These are phyloP conservation scores for Allacma fusca DNA, from an alignment of 2,888 invertebrate species.

Conservation along the genomic window DNA sequence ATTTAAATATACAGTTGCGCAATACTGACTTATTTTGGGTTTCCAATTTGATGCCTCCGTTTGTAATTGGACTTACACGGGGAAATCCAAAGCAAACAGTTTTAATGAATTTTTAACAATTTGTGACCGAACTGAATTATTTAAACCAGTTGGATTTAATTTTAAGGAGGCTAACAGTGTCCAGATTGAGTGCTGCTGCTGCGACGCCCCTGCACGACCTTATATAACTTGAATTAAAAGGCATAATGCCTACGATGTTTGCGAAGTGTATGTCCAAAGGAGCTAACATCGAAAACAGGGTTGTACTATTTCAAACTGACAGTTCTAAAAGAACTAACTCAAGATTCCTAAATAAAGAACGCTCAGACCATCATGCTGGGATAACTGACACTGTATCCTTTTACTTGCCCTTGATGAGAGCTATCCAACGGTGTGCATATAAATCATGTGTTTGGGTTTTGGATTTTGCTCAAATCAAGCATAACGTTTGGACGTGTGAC, in stretches of 20 bases:
- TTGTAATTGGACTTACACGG: conserved; percentile 41
- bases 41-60: background rate
- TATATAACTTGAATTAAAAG: too few species aligned
- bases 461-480: too few species aligned
- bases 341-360: too few species aligned
- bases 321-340: too few species aligned
- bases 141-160: conserved; percentile 33
- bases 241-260: conserved; percentile 62
- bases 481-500: too few species aligned
- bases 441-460: too few species aligned
- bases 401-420: too few species aligned
- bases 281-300: background rate
- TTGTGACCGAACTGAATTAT: conserved; percentile 46
- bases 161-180: conserved; percentile 28
- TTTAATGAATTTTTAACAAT: conserved; percentile 46
- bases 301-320: too few species aligned
- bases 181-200: conserved; percentile 52
- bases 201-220: conserved; percentile 62
- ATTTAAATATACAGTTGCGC: background rate
- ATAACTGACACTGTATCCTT: too few species aligned
- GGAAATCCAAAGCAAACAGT: conserved; percentile 41
- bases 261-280: conserved; percentile 60
- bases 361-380: too few species aligned
- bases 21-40: conserved; percentile 18
- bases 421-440: too few species aligned